phyloP scores from a whole-genome alignment of 53 echinoderm and acorn worm genomes.

The Patiria pectinifera region DNA sequence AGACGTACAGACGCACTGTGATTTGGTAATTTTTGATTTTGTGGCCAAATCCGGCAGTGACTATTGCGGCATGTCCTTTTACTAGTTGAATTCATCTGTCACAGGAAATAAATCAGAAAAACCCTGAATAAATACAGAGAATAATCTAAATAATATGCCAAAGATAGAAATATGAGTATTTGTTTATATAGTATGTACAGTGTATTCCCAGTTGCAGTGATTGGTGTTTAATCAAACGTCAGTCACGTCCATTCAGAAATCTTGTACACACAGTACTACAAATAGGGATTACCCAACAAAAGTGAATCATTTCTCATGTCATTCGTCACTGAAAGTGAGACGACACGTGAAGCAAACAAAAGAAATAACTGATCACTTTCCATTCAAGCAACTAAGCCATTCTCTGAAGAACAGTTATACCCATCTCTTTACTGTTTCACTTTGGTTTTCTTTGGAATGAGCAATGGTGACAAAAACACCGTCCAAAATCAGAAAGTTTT shows the following conservation, averaged over 20 bases:
- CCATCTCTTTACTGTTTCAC: neutral
- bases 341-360: neutral
- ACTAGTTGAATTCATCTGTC: neutral
- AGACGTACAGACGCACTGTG: too few species aligned
- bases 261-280: neutral
- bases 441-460: neutral
- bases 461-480: neutral
- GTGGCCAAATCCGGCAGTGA: neutral
- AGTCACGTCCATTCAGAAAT: neutral
- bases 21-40: neutral
- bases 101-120: neutral
- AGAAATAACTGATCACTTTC: neutral
- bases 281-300: neutral
- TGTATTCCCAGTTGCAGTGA: neutral
- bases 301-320: neutral
- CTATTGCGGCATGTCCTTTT: neutral
- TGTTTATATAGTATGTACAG: neutral
- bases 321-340: neutral
- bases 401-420: neutral
- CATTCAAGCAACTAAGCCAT: neutral
- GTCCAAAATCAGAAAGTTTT: neutral
- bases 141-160: constrained; percentile 5
- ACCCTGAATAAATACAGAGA: neutral
- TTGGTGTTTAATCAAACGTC: too few species aligned
- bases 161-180: neutral